These are phyloP conservation scores for Ostrea edulis DNA, from an alignment of 1,140 invertebrate species.

Conservation along the genomic window DNA sequence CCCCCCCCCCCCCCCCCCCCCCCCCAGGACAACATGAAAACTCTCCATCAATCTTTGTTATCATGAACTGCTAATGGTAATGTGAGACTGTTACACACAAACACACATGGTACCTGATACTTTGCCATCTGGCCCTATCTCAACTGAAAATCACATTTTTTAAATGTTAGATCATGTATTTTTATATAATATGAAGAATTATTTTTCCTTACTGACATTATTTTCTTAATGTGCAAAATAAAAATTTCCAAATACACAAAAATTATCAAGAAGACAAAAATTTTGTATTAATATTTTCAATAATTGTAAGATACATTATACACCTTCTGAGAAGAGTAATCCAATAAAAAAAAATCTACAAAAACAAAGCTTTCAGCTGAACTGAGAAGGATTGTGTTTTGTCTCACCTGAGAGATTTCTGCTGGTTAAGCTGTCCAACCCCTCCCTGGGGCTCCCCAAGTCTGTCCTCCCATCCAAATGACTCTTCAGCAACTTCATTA, in stretches of 20 bases:
- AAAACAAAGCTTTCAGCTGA: background rate
- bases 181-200: no score
- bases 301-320: no score
- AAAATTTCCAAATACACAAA: no score
- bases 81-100: background rate
- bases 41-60: background rate
- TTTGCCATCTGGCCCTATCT: constrained; percentile 53
- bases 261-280: no score
- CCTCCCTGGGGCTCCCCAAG: constrained; percentile 45
- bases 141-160: constrained; percentile 44
- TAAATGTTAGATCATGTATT: background rate
- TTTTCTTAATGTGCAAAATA: no score
- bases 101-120: constrained; percentile 42
- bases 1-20: no score
- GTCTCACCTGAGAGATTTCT: constrained; percentile 53
- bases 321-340: background rate
- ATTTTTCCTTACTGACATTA: no score
- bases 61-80: background rate
- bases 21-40: background rate
- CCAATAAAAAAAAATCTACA: background rate
- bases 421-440: constrained; percentile 50
- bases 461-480: constrained; percentile 33
- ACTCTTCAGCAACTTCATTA: constrained; percentile 49
- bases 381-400: background rate
- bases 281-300: no score